These are phyloP conservation scores for Scortum barcoo DNA, from an alignment of 2,113 vertebrate genomes.

Conservation along the genomic window DNA sequence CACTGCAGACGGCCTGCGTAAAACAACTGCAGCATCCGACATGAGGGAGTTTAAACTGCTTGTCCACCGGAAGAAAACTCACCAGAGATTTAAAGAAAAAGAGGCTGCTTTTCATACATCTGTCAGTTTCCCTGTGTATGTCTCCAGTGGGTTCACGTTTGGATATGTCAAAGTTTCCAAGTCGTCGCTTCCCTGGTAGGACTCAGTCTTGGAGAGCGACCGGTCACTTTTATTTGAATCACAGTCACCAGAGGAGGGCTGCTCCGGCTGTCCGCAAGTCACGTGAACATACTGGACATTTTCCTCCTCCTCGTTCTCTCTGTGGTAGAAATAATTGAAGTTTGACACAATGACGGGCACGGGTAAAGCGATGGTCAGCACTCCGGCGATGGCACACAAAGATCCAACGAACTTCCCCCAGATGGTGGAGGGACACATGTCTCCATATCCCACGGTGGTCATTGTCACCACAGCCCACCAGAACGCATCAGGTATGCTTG, in stretches of 20 bases:
- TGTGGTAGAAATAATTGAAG: constrained; percentile 91
- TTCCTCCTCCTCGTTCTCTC: constrained; percentile 92
- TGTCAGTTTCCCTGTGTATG: constrained; percentile 78
- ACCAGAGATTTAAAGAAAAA: constrained; percentile 42
- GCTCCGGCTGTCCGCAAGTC: constrained; percentile 89
- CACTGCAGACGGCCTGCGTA: constrained; percentile 1
- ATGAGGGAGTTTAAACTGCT: not conserved
- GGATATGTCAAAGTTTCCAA: constrained; percentile 81
- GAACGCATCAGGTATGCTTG: constrained; percentile 95
- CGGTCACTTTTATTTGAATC: constrained; percentile 86
- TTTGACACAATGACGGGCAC: constrained; percentile 89
- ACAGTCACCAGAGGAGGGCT: constrained; percentile 82
- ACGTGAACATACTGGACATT: constrained; percentile 91
- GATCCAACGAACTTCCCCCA: constrained; percentile 96
- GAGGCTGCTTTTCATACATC: constrained; percentile 69
- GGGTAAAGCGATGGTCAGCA: constrained; percentile 93
- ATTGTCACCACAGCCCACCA: constrained; percentile 99
- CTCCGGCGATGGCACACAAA: constrained; percentile 94
- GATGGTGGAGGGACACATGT: constrained; percentile 95
- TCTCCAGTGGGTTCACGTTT: constrained; percentile 58
- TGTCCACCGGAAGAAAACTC: constrained; percentile 36
- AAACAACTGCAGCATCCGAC: constrained; percentile 18
- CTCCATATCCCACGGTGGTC: constrained; percentile 97
- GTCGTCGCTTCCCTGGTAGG: constrained; percentile 85
- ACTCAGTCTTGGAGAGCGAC: constrained; percentile 89